Base-by-base conservation (phyloP, 37 sponge, comb jelly and placozoan genomes). In the Cliona cf. orientalis region DNA sequence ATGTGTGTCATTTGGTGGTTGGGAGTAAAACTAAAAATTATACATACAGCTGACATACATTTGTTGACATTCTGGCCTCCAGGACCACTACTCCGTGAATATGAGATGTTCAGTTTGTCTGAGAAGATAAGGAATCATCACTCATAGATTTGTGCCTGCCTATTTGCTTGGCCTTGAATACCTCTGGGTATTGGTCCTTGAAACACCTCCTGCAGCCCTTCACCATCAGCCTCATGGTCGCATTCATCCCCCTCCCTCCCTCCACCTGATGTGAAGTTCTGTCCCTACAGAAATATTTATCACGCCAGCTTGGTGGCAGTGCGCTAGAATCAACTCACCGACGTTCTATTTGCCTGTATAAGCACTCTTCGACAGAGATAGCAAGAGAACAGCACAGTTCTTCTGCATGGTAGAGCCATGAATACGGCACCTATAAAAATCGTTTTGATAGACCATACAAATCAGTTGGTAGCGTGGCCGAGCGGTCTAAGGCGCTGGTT, bases 401-500 rank as follows among this genome's bases (percentile, higher is more conserved):
- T n/a, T n/a, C n/a, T n/a, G n/a, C n/a, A n/a, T n/a, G n/a, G n/a
- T n/a, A n/a, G n/a, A n/a, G n/a, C n/a, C n/a, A n/a, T n/a, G n/a
- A n/a, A n/a, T n/a, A n/a, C n/a, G n/a, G n/a, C n/a, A n/a, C n/a
- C n/a, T n/a, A n/a, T n/a, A n/a, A n/a, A n/a, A n/a, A n/a, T n/a
- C n/a, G n/a, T n/a, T n/a, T n/a, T n/a, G n/a, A n/a, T 32, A 66
- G 32, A 66, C 4, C 36, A 5, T 6, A 31, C 36, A 2, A 2
- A 35, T 7, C 66, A 29, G 42, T 0, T 74, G 95, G 95, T 86
- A 94, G 91, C 79, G 83, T 94, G 95, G 95, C 91, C 91, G 95
- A 94, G 95, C 83, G 95, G 95, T 91, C 95, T 91, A 94, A 94
- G 94, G 94, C 94, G 94, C 91, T 94, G 94, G 95, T 87, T 91